Conservation (phyloP, 2,797 vertebrate genomes). For the Coccyzus lansbergi region DNA sequence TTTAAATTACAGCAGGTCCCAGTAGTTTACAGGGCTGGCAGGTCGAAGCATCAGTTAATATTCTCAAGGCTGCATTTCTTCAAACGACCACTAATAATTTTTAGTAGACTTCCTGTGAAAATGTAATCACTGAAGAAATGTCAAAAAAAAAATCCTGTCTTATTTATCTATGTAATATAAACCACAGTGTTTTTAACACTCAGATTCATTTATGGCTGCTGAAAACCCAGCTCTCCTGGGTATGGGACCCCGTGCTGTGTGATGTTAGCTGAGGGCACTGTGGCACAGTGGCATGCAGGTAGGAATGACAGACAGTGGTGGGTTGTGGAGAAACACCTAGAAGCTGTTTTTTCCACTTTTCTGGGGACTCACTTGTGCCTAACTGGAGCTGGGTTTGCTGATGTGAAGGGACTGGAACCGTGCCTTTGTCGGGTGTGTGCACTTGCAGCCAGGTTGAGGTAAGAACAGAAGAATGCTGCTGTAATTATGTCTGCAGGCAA, state of each 20-base stretch:
- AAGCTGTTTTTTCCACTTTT: background rate
- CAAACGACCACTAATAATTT: background rate
- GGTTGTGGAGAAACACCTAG: background rate
- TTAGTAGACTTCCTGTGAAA: slow-evolving; percentile 4
- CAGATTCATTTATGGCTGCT: background rate
- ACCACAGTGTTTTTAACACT: background rate
- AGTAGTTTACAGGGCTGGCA: slow-evolving; percentile 10
- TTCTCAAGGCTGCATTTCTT: slow-evolving; percentile 23
- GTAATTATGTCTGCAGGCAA: slow-evolving; percentile 59
- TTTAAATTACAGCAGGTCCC: background rate
- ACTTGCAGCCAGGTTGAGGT: slow-evolving; percentile 43
- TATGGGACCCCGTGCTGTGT: background rate
- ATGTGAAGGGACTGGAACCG: background rate
- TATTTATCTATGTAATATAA: background rate
- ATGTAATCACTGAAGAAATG: background rate
- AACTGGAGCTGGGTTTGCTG: background rate
- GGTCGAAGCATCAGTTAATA: background rate
- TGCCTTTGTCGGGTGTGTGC: background rate
- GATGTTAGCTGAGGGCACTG: background rate
- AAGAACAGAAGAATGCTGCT: slow-evolving; percentile 58
- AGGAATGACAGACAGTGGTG: rapidly evolving
- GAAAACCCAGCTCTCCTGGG: background rate
- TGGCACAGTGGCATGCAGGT: rapidly evolving
- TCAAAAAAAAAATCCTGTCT: rapidly evolving
- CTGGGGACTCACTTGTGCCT: background rate